Conservation (phyloP, 2,888 invertebrate species). For the Drosophila nigricruria region DNA sequence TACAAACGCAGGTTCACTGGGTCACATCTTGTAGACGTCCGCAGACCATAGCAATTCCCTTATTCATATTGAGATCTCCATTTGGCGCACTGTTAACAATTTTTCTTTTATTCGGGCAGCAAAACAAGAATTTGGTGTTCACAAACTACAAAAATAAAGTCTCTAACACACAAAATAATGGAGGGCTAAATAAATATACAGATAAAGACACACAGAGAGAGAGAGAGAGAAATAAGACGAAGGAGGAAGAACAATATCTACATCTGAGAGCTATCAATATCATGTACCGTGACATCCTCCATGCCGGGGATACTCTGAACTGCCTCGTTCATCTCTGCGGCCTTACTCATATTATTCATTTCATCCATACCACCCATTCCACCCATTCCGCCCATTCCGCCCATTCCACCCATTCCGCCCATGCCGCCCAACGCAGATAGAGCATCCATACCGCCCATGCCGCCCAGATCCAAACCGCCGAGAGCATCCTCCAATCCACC, state of each 20-base stretch:
- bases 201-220: background rate
- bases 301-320: constrained; percentile 65
- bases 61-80: constrained; percentile 48
- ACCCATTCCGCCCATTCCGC: constrained; percentile 33
- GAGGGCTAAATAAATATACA: background rate
- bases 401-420: constrained; percentile 43
- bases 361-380: constrained; percentile 42
- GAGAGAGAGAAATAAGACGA: background rate
- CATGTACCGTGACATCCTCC: constrained; percentile 67
- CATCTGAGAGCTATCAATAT: constrained; percentile 48
- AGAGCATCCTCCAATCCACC: constrained; percentile 47
- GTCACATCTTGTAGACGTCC: constrained; percentile 64
- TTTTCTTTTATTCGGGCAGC: constrained; percentile 50
- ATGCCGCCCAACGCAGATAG: constrained; percentile 24
- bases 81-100: constrained; percentile 51
- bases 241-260: background rate
- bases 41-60: constrained; percentile 6
- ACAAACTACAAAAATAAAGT: constrained; percentile 25
- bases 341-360: constrained; percentile 22
- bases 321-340: constrained; percentile 59
- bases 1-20: constrained; percentile 72
- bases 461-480: constrained; percentile 82
- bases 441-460: constrained; percentile 43
- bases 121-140: constrained; percentile 41
- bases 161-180: background rate